Conservation (phyloP, 2,113 vertebrate species). For the Lagenorhynchus albirostris region DNA sequence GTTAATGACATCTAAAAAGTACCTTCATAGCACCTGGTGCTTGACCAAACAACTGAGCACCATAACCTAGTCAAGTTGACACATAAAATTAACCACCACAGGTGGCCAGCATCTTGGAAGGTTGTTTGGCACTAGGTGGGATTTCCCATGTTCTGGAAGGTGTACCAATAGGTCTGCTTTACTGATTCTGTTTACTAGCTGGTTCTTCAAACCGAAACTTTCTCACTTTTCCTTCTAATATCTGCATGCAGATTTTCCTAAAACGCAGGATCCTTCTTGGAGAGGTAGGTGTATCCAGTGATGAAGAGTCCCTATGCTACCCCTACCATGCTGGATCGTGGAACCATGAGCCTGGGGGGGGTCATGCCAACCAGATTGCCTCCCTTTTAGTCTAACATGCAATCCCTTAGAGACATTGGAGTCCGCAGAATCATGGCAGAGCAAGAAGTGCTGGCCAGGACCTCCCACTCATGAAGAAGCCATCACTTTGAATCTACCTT, state of each 20-base stretch:
- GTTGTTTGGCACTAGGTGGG: neutral
- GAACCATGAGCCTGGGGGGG: constrained; percentile 84
- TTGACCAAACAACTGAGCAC: neutral
- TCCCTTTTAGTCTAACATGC: constrained; percentile 86
- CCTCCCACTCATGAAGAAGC: constrained; percentile 93
- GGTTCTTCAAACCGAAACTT: constrained; percentile 93
- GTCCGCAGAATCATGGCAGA: constrained; percentile 92
- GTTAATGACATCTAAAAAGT: neutral
- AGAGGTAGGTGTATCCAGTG: constrained; percentile 92
- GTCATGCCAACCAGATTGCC: constrained; percentile 87
- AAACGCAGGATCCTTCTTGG: constrained; percentile 88
- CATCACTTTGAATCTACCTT: constrained; percentile 89
- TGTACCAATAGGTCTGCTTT: neutral
- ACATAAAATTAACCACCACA: neutral
- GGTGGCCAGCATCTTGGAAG: constrained; percentile 75
- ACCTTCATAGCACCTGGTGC: neutral
- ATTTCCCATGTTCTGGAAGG: neutral
- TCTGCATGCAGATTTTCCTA: constrained; percentile 90
- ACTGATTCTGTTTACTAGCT: constrained; percentile 51
- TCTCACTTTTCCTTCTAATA: constrained; percentile 85
- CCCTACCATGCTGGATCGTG: constrained; percentile 75
- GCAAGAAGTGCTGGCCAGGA: constrained; percentile 92
- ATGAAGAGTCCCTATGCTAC: constrained; percentile 85
- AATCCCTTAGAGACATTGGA: constrained; percentile 91
- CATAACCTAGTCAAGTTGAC: neutral